Conservation (phyloP, 1,140 invertebrate species). For the Berghia stephanieae region DNA sequence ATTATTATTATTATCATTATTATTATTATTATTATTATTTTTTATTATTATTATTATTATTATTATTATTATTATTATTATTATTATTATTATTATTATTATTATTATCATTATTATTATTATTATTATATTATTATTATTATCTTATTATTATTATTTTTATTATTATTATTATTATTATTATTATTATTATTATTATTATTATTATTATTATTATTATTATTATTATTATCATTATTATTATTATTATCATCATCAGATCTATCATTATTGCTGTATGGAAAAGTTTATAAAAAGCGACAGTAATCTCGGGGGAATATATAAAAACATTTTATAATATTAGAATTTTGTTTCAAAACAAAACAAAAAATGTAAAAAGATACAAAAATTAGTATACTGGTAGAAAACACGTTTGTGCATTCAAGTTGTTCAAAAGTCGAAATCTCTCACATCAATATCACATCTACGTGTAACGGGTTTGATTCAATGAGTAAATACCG, state of each 20-base stretch:
- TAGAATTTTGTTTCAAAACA: background rate
- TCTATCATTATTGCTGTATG: background rate
- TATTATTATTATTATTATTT: background rate
- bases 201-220: constrained; percentile 4
- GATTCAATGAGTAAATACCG: no score
- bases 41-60: background rate
- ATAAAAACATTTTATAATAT: background rate
- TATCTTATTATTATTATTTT: no score
- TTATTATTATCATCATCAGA: background rate
- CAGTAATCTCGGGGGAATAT: background rate
- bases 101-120: constrained; percentile 4
- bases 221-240: constrained; percentile 4
- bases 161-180: background rate
- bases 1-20: no score
- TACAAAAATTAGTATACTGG: no score
- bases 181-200: background rate
- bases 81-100: constrained; percentile 4
- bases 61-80: no score
- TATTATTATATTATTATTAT: no score
- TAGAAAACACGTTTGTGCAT: no score
- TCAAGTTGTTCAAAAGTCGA: no score
- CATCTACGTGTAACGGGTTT: no score
- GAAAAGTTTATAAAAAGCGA: background rate
- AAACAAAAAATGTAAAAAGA: background rate
- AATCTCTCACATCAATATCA: no score